These are phyloP conservation scores for Catonia carolina DNA, from an alignment of 2,888 invertebrate genomes.

Conservation along the genomic window DNA sequence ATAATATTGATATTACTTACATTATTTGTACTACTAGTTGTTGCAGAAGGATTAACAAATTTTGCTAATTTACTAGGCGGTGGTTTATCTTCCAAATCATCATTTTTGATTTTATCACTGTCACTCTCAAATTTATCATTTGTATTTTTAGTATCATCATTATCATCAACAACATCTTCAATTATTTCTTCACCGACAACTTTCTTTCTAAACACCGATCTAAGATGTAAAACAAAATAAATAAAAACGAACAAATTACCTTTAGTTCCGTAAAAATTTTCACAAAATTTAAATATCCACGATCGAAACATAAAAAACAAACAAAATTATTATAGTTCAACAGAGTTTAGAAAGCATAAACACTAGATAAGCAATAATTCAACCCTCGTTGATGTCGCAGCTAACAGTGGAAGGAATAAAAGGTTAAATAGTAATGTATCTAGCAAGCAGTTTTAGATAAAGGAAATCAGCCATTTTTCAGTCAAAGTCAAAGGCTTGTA, in stretches of 20 bases:
- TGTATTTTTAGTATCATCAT: not conserved
- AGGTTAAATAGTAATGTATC: too few species aligned
- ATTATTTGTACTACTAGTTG: not conserved
- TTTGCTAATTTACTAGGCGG: conserved; percentile 17
- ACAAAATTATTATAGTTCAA: too few species aligned
- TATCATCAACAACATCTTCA: conserved; percentile 22
- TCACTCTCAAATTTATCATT: conserved; percentile 9
- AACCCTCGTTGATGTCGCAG: too few species aligned
- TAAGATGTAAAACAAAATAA: too few species aligned
- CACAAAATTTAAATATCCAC: not conserved
- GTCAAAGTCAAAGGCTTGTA: too few species aligned
- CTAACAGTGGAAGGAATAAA: too few species aligned
- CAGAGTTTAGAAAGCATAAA: too few species aligned
- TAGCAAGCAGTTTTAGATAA: too few species aligned
- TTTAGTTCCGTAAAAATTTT: not conserved
- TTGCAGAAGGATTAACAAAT: not conserved
- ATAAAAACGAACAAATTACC: not conserved
- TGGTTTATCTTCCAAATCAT: not conserved
- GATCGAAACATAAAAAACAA: conserved; percentile 3
- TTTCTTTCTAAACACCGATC: conserved; percentile 29
- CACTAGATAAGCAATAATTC: too few species aligned
- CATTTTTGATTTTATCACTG: conserved; percentile 7
- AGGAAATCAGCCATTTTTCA: too few species aligned
- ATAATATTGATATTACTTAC: not conserved
- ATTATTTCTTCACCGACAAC: conserved; percentile 31